Evolutionary conservation across 2,888 invertebrate genomes (phyloP), one percentile per base, ranked within the genome.

Genomic region (Philereme transversata): DNA sequence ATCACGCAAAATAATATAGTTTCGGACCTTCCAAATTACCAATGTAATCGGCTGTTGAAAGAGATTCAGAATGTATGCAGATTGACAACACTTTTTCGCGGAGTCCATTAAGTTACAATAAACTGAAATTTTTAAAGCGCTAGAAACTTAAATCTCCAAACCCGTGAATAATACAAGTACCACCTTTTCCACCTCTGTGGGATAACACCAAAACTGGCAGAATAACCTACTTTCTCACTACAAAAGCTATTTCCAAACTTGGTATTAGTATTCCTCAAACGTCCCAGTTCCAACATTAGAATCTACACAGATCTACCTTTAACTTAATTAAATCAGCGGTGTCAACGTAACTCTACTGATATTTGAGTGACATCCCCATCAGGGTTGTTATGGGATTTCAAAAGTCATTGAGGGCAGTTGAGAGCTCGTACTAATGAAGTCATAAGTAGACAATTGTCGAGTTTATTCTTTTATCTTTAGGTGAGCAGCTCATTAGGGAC

Each of bases 311-410:
- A 51, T 35, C 60, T 54, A 64, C 61, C 69, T 59, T 44, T 53
- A 66, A 69, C 56, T 61, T 73, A 69, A 72, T 75, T 68, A 66
- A 66, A 71, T 65, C 59, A 57, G 50, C 57, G 57, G 63, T 61
- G 70, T 22, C 22, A 22, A 70, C 62, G 68, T 44, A 22, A 8
- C 40, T 68, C 40, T 68, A 68, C 69, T 67, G 70, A 73, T 70
- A 66, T 65, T 68, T 69, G 71, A 74, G 66, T 69, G 75, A 74
- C 70, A 69, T 65, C 65, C 71, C 67, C 61, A 60, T 62, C 62
- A 67, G 58, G 69, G 67, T 58, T 66, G 69, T 60, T 68, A 65
- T 65, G 69, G 72, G 67, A 71, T 69, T 72, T 64, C 64, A 67
- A 65, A 60, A 68, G 71, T 71, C 67, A 69, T 61, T 61, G 69